Evolutionary conservation across 2,888 invertebrate species (phyloP), one percentile per base, ranked within the genome.

Genomic region (Oligia latruncula): DNA sequence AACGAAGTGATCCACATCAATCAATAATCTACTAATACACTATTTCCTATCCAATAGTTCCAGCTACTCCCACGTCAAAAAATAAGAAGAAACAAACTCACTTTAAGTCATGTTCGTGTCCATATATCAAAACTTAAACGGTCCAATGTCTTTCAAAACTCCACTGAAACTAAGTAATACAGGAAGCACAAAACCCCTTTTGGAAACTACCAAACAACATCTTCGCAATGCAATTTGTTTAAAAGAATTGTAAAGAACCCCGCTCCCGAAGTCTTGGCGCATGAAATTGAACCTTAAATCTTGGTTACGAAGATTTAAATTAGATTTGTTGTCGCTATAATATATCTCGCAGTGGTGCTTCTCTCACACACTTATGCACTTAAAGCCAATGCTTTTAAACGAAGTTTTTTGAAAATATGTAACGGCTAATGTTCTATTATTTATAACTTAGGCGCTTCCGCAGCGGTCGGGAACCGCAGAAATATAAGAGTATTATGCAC

Each of bases 161-260:
- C 75, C 52, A 77, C 82, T 74, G 81, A 71, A 89, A 84, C 89
- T 85, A 86, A 87, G 88, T 90, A 90, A 89, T 89, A 90, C 80
- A 87, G 88, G 82, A 88, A 89, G 74, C 78, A 80, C 85, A 88
- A 84, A 89, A 89, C 88, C 89, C 84, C 88, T 90, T 89, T 88
- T 86, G 87, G 81, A 84, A 92, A 91, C 90, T 90, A 89, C 91
- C 90, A 89, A 93, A 92, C 92, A 92, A 91, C 92, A 91, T 92
- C 91, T 92, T 90, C 88, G 86, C 92, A 91, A 91, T 88, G 89
- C 92, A 93, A 93, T 93, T 93, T 93, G 92, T 92, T 93, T 92
- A 90, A 91, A 91, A 92, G 92, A 92, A 91, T 91, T 90, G 90
- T 90, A 90, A 90, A 91, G 90, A 90, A 90, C 89, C 90, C 86